Evolutionary conservation across 2,113 vertebrate species (phyloP).

Genomic region (Fregetta grallaria): DNA sequence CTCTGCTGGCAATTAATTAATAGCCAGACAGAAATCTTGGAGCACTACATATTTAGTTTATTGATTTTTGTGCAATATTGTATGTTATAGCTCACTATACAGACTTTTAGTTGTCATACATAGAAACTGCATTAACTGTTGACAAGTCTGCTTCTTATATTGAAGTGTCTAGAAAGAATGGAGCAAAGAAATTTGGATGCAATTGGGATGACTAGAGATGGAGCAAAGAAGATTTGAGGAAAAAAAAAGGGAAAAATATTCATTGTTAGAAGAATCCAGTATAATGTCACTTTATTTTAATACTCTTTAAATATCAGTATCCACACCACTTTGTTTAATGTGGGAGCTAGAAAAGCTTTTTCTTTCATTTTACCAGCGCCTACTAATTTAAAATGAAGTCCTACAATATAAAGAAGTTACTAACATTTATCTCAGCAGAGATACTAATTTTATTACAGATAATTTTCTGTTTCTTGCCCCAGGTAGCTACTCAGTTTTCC

Average conservation of each 20-base stretch:
- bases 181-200: not conserved
- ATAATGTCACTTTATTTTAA: not conserved
- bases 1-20: conserved; percentile 20
- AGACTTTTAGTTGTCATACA: not conserved
- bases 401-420: not conserved
- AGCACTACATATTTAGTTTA: conserved; percentile 1
- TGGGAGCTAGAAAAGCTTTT: not conserved
- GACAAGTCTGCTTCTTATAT: not conserved
- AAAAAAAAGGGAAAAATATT: not conserved
- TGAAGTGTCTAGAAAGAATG: not conserved
- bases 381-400: not conserved
- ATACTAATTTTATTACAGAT: not conserved
- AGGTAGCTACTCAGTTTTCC: not conserved
- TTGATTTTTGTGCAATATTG: not conserved
- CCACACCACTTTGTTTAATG: not conserved
- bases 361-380: not conserved
- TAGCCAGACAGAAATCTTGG: not conserved
- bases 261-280: not conserved
- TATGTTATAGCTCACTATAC: not conserved
- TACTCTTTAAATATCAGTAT: not conserved
- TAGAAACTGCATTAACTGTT: not conserved
- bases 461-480: not conserved
- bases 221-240: not conserved
- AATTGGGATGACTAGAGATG: not conserved
- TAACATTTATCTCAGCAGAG: not conserved